Percentiles rank a stretch among this genome's conserved stretches.
Evolutionary conservation across 2,888 invertebrate species (phyloP).

Genomic region (Ptychoptera albimana): DNA sequence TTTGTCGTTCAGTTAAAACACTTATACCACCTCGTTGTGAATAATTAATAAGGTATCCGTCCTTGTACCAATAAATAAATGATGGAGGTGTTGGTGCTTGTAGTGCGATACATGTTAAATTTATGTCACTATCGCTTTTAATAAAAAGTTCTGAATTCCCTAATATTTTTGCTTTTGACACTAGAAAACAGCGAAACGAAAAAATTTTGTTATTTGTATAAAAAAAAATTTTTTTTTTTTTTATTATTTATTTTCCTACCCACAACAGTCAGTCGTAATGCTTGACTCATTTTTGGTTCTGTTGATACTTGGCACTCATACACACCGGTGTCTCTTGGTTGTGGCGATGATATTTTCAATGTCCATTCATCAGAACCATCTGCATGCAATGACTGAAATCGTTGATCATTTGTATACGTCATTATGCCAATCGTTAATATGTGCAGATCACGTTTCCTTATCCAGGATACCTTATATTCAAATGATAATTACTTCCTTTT

Average conservation of each 20-base stretch:
- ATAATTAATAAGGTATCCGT: slow-evolving; percentile 66
- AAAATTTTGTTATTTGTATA: too few relatives aligned
- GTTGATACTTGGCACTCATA: slow-evolving; percentile 68
- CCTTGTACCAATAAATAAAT: slow-evolving; percentile 77
- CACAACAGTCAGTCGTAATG: slow-evolving; percentile 51
- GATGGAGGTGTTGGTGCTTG: slow-evolving; percentile 49
- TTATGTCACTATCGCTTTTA: slow-evolving; percentile 81
- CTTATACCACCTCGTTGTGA: slow-evolving; percentile 73
- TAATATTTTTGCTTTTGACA: slow-evolving; percentile 76
- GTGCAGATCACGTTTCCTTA: slow-evolving; percentile 67
- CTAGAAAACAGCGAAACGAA: slow-evolving; percentile 34
- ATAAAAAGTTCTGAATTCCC: slow-evolving; percentile 76
- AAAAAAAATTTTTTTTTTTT: not conserved
- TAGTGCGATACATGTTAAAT: slow-evolving; percentile 74
- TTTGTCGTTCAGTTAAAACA: slow-evolving; percentile 71
- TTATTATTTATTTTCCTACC: slow-evolving; percentile 35
- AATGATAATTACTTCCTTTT: too few relatives aligned
- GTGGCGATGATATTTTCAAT: slow-evolving; percentile 50
- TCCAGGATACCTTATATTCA: slow-evolving; percentile 59
- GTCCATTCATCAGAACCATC: slow-evolving; percentile 61
- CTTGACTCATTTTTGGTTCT: slow-evolving; percentile 61
- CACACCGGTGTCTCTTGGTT: slow-evolving; percentile 48
- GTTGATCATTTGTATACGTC: slow-evolving; percentile 57
- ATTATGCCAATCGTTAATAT: slow-evolving; percentile 54
- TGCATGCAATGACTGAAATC: slow-evolving; percentile 52